Percentiles rank a stretch among this genome's conserved stretches.
phyloP scores from a whole-genome alignment of 1,140 invertebrate species.

The Pseudoatta argentina region DNA sequence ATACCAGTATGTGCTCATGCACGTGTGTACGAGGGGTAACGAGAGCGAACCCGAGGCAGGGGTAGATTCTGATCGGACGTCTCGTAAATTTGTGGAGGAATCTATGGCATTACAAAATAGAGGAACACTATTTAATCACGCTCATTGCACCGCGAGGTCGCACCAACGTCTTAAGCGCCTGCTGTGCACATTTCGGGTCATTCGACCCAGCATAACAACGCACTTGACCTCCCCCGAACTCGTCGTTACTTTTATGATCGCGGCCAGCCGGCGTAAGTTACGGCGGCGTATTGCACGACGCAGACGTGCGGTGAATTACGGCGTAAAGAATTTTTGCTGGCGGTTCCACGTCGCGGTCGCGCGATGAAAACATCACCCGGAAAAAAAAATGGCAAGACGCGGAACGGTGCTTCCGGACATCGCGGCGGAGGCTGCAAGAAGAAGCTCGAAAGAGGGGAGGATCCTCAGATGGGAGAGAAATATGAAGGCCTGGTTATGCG shows the following conservation, averaged over 20 bases:
- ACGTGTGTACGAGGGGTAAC: not conserved
- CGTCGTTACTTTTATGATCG: slow-evolving; percentile 56
- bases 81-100: slow-evolving; percentile 51
- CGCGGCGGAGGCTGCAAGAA: slow-evolving; percentile 13
- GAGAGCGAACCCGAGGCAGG: slow-evolving; percentile 17
- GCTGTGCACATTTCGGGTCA: not conserved
- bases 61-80: slow-evolving; percentile 50
- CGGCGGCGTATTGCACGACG: slow-evolving; percentile 42
- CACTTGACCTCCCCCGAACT: slow-evolving; percentile 30
- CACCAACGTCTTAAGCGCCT: slow-evolving; percentile 32
- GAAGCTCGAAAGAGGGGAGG: slow-evolving; percentile 2
- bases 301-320: slow-evolving; percentile 47
- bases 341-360: not conserved
- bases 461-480: slow-evolving; percentile 16
- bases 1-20: slow-evolving; percentile 36
- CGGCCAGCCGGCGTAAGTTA: slow-evolving; percentile 54
- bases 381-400: slow-evolving; percentile 52
- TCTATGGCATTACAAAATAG: slow-evolving; percentile 38
- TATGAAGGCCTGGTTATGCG: slow-evolving; percentile 18
- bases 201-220: slow-evolving; percentile 47
- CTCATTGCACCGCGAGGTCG: slow-evolving; percentile 7
- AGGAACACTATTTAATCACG: slow-evolving; percentile 40
- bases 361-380: slow-evolving; percentile 41
- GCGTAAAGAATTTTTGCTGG: slow-evolving; percentile 44
- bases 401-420: slow-evolving; percentile 31